These are phyloP conservation scores for Drosophila bocqueti DNA, from an alignment of 1,140 invertebrate genomes.

Conservation along the genomic window DNA sequence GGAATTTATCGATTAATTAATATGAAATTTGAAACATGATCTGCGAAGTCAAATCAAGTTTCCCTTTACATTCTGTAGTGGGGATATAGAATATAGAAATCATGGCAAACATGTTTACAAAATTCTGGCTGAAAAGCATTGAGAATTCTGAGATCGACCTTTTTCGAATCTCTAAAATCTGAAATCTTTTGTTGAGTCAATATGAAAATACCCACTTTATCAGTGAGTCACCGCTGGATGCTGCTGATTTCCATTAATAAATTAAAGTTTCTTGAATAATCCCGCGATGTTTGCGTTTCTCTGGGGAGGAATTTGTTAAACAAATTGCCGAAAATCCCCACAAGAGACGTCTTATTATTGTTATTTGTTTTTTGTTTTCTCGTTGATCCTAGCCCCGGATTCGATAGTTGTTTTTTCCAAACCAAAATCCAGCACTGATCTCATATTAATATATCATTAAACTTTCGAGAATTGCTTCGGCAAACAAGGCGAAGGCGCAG, in stretches of 20 bases:
- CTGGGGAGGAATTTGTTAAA: constrained; percentile 37
- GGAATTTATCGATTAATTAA: constrained; percentile 31
- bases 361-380: constrained; percentile 9
- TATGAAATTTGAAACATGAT: constrained; percentile 29
- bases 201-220: constrained; percentile 17
- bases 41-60: constrained; percentile 6
- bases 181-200: constrained; percentile 23
- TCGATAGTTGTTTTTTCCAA: constrained; percentile 17
- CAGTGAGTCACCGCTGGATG: constrained; percentile 20
- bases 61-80: constrained; percentile 1
- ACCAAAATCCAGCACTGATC: constrained; percentile 13
- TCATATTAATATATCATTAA: constrained; percentile 34
- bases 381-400: constrained; percentile 3
- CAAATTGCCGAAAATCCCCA: constrained; percentile 44
- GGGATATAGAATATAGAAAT: not conserved
- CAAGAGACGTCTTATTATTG: constrained; percentile 14
- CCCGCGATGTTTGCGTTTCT: constrained; percentile 32
- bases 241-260: constrained; percentile 29
- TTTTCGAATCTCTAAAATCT: not conserved
- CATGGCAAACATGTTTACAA: constrained; percentile 12
- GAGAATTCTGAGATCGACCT: not conserved
- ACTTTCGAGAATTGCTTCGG: constrained; percentile 24
- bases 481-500: constrained; percentile 28
- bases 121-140: constrained; percentile 3
- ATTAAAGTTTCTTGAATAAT: constrained; percentile 16